Evolutionary conservation across 1,140 invertebrate species (phyloP).

Genomic region (Heterodera carotae): DNA sequence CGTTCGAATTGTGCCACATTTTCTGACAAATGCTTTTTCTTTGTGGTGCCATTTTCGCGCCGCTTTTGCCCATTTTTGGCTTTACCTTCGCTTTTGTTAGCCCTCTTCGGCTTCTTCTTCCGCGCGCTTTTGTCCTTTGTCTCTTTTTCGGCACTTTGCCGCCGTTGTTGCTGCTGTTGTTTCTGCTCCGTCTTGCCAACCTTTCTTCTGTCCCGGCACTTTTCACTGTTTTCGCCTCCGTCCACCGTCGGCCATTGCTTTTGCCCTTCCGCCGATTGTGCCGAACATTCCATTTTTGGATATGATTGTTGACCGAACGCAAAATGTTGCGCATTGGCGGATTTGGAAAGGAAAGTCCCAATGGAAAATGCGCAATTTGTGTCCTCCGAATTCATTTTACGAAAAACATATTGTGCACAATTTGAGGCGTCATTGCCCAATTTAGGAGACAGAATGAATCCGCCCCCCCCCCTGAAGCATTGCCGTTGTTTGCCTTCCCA

Average conservation of each 20-base stretch:
- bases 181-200: neutral
- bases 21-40: neutral
- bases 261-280: neutral
- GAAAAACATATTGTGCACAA: neutral
- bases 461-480: neutral
- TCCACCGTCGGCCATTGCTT: neutral
- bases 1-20: neutral
- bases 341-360: neutral
- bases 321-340: neutral
- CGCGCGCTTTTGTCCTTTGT: neutral
- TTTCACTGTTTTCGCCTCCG: neutral
- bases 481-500: neutral
- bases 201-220: neutral
- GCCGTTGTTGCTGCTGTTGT: constrained; percentile 6
- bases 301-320: no score
- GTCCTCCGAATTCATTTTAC: neutral
- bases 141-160: neutral
- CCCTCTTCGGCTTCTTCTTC: neutral
- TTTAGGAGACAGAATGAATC: neutral
- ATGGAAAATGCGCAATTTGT: neutral
- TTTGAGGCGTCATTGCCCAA: neutral
- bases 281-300: no score
- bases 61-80: no score
- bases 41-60: neutral
- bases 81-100: neutral